Percentiles rank a stretch among this genome's conserved stretches.
Evolutionary conservation across 1,140 invertebrate genomes (phyloP).

Genomic region (Brachionus angularis): DNA sequence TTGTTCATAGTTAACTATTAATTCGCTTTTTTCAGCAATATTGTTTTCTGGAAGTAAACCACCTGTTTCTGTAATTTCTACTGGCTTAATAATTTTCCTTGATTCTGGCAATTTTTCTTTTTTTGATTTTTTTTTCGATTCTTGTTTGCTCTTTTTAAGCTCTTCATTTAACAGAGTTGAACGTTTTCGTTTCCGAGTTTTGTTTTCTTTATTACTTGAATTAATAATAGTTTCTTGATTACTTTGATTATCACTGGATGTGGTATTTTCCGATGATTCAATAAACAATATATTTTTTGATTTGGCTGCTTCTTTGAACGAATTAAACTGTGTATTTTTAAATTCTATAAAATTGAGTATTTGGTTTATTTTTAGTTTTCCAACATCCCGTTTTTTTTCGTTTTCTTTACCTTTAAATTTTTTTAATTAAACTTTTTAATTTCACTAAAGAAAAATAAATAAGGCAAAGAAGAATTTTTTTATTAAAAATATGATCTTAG

Average conservation of each 20-base stretch:
- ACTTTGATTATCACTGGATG: not conserved
- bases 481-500: no score
- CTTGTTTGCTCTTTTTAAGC: not conserved
- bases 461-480: no score
- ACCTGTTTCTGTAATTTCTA: not conserved
- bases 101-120: not conserved
- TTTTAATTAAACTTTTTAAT: no score
- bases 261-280: not conserved
- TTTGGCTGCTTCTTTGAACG: not conserved
- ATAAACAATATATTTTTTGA: not conserved
- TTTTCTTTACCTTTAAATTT: no score
- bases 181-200: no score
- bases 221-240: not conserved
- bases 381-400: not conserved
- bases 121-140: not conserved
- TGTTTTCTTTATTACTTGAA: no score
- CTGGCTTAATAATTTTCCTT: not conserved
- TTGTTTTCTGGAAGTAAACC: not conserved
- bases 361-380: not conserved
- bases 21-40: not conserved
- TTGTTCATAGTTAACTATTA: not conserved
- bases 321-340: not conserved
- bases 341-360: conserved; percentile 5
- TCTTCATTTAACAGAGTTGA: no score
- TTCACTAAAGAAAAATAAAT: no score